Evolutionary conservation across 2,113 vertebrate species (phyloP).

Genomic region (Brienomyrus longianalis): DNA sequence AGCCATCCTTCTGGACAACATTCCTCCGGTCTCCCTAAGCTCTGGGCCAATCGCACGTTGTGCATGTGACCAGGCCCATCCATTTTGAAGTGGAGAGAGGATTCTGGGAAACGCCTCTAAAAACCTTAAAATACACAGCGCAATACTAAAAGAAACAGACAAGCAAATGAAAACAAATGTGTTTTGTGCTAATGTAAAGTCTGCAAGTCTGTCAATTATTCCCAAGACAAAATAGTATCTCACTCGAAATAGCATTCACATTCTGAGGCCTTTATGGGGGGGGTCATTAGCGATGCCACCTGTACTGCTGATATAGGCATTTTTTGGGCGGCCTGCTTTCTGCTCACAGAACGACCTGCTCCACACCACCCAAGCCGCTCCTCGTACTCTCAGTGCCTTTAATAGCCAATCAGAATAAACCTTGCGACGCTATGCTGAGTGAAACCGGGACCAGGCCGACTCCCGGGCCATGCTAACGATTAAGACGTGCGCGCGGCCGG

Average conservation of each 20-base stretch:
- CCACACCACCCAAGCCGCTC: neutral
- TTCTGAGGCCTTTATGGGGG: neutral
- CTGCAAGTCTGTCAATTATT: neutral
- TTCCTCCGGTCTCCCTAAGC: conserved; percentile 63
- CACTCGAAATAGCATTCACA: neutral
- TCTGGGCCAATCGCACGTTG: conserved; percentile 71
- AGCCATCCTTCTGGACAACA: conserved; percentile 72
- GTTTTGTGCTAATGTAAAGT: neutral
- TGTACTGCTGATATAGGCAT: neutral
- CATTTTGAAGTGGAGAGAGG: neutral
- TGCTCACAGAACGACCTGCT: neutral
- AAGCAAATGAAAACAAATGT: neutral
- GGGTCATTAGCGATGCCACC: too few relatives aligned
- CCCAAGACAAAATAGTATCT: neutral
- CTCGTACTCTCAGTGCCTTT: neutral
- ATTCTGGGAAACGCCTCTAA: neutral
- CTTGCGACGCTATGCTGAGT: conserved; percentile 6
- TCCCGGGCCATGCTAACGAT: conserved; percentile 43
- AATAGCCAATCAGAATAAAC: conserved; percentile 13
- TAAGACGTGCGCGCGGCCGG: conserved; percentile 47
- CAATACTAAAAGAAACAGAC: neutral
- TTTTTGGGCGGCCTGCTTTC: neutral
- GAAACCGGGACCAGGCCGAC: conserved; percentile 40
- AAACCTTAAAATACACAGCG: neutral
- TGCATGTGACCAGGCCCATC: conserved; percentile 4